A percentile compares a stretch with the other conserved stretches of the same genome.
Conservation (phyloP, 2,113 vertebrate genomes). For the Lepus timidus region DNA sequence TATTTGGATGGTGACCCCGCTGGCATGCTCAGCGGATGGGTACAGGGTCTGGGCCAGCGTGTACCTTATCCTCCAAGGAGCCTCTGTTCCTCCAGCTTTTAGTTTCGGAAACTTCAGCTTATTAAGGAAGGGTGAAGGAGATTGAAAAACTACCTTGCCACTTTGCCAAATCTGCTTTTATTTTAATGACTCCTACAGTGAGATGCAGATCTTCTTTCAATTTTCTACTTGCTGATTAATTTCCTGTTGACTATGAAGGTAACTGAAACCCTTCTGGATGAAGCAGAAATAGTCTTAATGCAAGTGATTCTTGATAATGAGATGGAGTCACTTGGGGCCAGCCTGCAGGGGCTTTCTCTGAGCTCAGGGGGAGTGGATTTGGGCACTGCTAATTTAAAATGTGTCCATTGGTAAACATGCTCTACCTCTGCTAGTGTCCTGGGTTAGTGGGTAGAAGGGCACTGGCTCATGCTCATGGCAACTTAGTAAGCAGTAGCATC, state of each 20-base stretch:
- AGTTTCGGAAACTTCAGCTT: constrained; percentile 26
- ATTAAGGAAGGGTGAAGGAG: constrained; percentile 24
- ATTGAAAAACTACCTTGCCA: constrained; percentile 19
- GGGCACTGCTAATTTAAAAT: background rate
- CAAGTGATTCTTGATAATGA: constrained; percentile 54
- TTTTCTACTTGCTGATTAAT: constrained; percentile 80
- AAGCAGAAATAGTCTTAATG: constrained; percentile 42
- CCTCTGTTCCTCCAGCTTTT: background rate
- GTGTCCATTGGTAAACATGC: background rate
- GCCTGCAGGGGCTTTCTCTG: constrained; percentile 23
- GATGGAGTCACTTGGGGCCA: background rate
- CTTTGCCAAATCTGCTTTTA: constrained; percentile 78
- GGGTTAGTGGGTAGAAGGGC: too few relatives aligned
- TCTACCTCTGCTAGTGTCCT: background rate
- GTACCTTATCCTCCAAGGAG: constrained; percentile 3
- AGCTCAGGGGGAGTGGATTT: background rate
- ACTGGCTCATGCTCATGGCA: background rate
- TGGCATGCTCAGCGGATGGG: background rate
- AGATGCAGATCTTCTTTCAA: constrained; percentile 73
- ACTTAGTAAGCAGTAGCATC: background rate
- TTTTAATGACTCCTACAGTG: constrained; percentile 72
- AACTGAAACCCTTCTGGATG: constrained; percentile 70
- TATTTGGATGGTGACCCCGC: background rate
- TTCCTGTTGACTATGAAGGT: constrained; percentile 82
- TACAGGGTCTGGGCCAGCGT: background rate